Percentiles rank a stretch among this genome's conserved stretches.
phyloP scores from a whole-genome alignment of 2,113 vertebrate species.

The Paramisgurnus dabryanus region DNA sequence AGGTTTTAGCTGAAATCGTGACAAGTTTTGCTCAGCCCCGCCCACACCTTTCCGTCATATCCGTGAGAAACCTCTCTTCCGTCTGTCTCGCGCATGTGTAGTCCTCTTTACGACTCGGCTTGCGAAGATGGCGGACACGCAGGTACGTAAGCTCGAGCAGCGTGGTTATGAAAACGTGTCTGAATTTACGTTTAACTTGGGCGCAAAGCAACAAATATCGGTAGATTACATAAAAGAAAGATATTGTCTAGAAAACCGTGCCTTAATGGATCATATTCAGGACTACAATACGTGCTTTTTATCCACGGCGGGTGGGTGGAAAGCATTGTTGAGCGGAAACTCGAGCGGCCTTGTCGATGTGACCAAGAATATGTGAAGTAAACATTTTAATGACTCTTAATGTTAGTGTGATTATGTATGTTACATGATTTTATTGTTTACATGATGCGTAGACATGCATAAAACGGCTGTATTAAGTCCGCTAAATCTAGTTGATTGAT shows the following conservation, averaged over 20 bases:
- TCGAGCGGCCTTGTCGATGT: background rate
- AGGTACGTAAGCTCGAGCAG: slow-evolving; percentile 70
- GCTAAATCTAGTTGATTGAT: background rate
- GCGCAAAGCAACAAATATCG: background rate
- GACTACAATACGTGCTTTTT: background rate
- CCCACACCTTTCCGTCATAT: slow-evolving; percentile 61
- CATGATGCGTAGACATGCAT: no score
- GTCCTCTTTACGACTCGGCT: slow-evolving; percentile 78
- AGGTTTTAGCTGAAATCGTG: no score
- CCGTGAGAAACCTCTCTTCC: slow-evolving; percentile 61
- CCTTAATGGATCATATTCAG: background rate
- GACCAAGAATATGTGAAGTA: background rate
- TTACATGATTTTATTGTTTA: no score
- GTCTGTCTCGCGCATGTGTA: slow-evolving; percentile 49
- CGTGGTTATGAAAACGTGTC: slow-evolving; percentile 58
- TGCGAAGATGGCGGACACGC: slow-evolving; percentile 85
- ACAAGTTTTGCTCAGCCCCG: background rate
- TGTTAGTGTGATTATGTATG: background rate
- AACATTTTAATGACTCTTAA: background rate
- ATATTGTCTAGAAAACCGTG: rapidly evolving
- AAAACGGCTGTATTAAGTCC: no score
- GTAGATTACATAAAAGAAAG: rapidly evolving
- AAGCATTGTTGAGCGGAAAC: background rate
- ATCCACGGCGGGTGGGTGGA: background rate
- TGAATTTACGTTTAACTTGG: background rate